A percentile compares a stretch with the other conserved stretches of the same genome.
These are phyloP conservation scores for Muntiacus reevesi DNA, from an alignment of 2,113 vertebrate genomes.

Conservation along the genomic window DNA sequence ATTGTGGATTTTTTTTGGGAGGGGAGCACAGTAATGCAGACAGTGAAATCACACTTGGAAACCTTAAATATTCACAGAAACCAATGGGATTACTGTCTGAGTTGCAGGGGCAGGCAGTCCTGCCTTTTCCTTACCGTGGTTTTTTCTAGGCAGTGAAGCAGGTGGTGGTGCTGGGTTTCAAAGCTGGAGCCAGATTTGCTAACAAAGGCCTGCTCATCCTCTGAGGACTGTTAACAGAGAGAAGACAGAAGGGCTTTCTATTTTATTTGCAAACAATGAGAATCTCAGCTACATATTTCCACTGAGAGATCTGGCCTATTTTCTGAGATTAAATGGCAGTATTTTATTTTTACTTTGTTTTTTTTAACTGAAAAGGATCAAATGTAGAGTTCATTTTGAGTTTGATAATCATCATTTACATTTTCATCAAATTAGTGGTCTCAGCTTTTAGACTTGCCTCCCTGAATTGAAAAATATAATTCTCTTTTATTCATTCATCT, in stretches of 20 bases:
- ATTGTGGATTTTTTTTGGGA: neutral
- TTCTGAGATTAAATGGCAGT: neutral
- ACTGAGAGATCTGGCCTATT: conserved; percentile 59
- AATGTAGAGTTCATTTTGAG: conserved; percentile 1
- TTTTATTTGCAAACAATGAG: conserved; percentile 67
- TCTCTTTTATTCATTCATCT: neutral
- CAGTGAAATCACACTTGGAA: conserved; percentile 26
- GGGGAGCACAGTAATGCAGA: neutral
- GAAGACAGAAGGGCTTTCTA: conserved; percentile 66
- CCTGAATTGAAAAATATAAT: conserved; percentile 27
- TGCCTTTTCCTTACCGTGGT: conserved; percentile 90
- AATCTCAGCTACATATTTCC: conserved; percentile 56
- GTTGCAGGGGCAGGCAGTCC: neutral
- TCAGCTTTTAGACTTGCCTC: neutral
- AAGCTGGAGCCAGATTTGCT: conserved; percentile 89
- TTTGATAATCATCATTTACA: neutral
- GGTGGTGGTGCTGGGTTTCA: conserved; percentile 94
- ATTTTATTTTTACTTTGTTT: neutral
- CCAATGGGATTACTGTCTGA: neutral
- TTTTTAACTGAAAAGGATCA: neutral
- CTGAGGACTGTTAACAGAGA: conserved; percentile 87
- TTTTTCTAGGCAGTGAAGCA: conserved; percentile 97
- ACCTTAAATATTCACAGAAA: conserved; percentile 4
- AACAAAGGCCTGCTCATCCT: conserved; percentile 92
- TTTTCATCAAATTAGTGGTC: neutral